Evolutionary conservation across 2,113 vertebrate species (phyloP), one percentile per base, ranked within the genome.

Genomic region (Rhodinocichla rosea): DNA sequence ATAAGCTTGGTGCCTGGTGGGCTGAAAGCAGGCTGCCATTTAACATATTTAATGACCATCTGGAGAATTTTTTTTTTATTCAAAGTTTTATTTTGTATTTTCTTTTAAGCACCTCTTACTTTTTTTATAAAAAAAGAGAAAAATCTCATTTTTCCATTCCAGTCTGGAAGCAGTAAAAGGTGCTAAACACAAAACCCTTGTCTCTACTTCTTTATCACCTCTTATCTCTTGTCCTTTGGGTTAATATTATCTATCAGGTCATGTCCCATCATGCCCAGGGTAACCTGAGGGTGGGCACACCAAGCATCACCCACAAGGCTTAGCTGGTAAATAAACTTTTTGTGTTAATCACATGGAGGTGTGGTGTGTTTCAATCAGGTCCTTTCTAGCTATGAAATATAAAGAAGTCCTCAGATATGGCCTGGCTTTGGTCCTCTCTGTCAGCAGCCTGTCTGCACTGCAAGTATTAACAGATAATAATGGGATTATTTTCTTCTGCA

Each of bases 41-140:
- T 94, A 95, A 76, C 89, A 94, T 95, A 92, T 50, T 95, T 97
- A 95, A 97, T 91, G 65, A 50, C 89, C 92, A 96, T 95, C 93
- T 97, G 95, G 95, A 91, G 90, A 77, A 59, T 77, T 59, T 87
- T 68, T 73, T 56, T 56, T 83, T 84, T 35, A 91, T 82, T 95
- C 87, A 86, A 90, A 90, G 63, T 84, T 96, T 96, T 95, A 94
- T 87, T 94, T 96, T 86, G 40, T 91, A 56, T 88, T 83, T 94
- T 70, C 50, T 93, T 50, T 94, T 96, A 95, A 95, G 83, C 78
- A 93, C 71, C 88, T 76, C 44, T 92, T 93, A 55, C 62, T 65
- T 74, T 78, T 94, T 95, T 83, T 76, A 65, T 32, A 39, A 62
- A 53, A 69, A 26, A 35, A 28, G 7, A 33, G 4, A 56, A 60